Percentiles rank a stretch among this genome's conserved stretches.
Conservation (phyloP, 2,888 invertebrate species). For the Caenorhabditis plicata region DNA sequence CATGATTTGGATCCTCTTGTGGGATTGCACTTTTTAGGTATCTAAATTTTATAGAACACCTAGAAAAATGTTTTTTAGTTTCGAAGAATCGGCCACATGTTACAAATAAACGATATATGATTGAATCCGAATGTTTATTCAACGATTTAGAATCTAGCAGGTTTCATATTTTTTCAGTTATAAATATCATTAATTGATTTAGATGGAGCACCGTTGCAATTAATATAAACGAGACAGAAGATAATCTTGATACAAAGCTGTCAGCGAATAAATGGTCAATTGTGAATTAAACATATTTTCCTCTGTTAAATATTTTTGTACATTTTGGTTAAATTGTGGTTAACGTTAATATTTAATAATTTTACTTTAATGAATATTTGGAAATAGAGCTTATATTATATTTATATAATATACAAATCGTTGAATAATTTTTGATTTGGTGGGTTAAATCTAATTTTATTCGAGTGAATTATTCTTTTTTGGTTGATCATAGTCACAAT, state of each 20-base stretch:
- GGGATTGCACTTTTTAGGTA: constrained; percentile 27
- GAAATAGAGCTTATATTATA: too few relatives aligned
- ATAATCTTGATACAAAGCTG: constrained; percentile 12
- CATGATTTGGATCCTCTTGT: constrained; percentile 21
- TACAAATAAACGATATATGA: constrained; percentile 23
- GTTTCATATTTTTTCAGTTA: neutral
- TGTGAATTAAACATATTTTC: too few relatives aligned
- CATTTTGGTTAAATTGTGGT: too few relatives aligned
- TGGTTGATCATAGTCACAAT: too few relatives aligned
- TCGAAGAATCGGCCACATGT: constrained; percentile 23
- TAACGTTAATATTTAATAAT: too few relatives aligned
- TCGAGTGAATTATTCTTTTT: too few relatives aligned
- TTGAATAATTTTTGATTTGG: too few relatives aligned
- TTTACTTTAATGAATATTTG: too few relatives aligned
- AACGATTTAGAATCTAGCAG: constrained; percentile 22
- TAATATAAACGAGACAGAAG: constrained; percentile 13
- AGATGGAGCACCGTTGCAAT: constrained; percentile 23
- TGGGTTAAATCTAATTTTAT: too few relatives aligned
- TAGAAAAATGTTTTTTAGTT: constrained; percentile 3
- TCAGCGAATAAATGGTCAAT: constrained; percentile 18
- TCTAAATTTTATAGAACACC: neutral
- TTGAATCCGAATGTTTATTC: constrained; percentile 26
- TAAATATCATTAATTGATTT: neutral
- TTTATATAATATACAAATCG: too few relatives aligned
- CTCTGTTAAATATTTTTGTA: too few relatives aligned